Evolutionary conservation across 2,797 vertebrate species (phyloP).

Genomic region (Scleropages formosus): DNA sequence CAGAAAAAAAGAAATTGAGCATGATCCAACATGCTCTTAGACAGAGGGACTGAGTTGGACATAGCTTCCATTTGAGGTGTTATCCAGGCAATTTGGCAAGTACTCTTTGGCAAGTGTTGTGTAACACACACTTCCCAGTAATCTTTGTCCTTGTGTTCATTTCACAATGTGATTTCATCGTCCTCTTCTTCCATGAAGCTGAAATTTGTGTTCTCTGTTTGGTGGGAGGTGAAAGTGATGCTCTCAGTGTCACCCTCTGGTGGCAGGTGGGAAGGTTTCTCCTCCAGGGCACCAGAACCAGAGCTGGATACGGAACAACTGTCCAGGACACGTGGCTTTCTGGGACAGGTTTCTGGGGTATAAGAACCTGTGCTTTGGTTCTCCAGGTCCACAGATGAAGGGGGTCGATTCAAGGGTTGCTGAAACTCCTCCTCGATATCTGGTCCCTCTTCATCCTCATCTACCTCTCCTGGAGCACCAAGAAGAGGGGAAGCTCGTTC

Average conservation of each 20-base stretch:
- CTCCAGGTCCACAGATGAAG: conserved; percentile 56
- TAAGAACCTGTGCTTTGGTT: conserved; percentile 55
- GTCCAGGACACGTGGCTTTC: conserved; percentile 70
- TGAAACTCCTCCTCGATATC: conserved; percentile 28
- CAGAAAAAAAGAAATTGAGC: neutral
- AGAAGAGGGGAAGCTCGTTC: conserved; percentile 59
- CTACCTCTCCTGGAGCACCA: conserved; percentile 51
- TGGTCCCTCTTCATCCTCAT: conserved; percentile 38
- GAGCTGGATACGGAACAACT: conserved; percentile 84
- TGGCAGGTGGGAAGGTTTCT: conserved; percentile 60
- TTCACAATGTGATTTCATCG: conserved; percentile 89
- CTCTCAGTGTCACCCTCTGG: conserved; percentile 62
- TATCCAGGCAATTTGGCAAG: no score
- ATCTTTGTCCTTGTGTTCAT: neutral
- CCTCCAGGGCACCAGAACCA: conserved; percentile 72
- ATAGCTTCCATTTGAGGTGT: neutral
- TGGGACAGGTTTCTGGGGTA: conserved; percentile 65
- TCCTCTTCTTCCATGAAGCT: conserved; percentile 88
- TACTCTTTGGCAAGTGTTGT: neutral
- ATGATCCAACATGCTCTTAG: neutral
- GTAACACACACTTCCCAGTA: neutral
- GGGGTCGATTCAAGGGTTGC: conserved; percentile 31
- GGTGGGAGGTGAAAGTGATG: conserved; percentile 64
- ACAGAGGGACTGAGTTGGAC: neutral
- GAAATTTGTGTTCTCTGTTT: conserved; percentile 71